Base-by-base conservation (phyloP, 2,888 invertebrate genomes). In the Chaitophorus viminalis region DNA sequence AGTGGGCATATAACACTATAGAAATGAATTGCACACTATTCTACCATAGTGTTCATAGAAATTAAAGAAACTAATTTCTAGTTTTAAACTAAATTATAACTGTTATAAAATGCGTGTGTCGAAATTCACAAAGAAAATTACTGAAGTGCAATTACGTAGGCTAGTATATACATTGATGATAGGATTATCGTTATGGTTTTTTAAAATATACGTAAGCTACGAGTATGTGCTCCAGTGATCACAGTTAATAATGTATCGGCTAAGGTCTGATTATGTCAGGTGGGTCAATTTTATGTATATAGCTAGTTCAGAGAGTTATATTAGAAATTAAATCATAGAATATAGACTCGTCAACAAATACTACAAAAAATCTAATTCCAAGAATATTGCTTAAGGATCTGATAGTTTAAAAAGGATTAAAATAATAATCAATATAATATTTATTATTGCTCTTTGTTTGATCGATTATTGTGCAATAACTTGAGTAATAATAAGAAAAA, bases 211-310 rank as follows among this genome's bases (percentile, higher is more conserved):
- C n/a, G 39, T 68, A 46, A 76, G 65, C 39, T 84, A n/a, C n/a
- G n/a, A n/a, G n/a, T n/a, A 65, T 76, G 65, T 65, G 84, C 84
- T 84, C 84, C 76, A 76, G n/a, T 84, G 65, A 65, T 84, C 65
- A 21, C 46, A 31, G 75, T 75, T 84, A 39, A 84, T 76, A 36
- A 65, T 18, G 65, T 65, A 76, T 84, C 84, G 46, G 76, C 76
- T 76, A 65, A 84, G 84, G 84, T 29, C 84, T 76, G 65, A 65
- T 84, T 76, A 84, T 76, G 65, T 46, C 46, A 76, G 84, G 18
- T 68, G 76, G 83, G 76, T 84, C 76, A 65, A 76, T 39, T 83
- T 74, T 29, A 39, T 33, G 21, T 21, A 29, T 25, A 1, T 31
- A 70, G 25, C 54, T 33, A 82, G 72, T 54, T 72, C 70, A 70